Evolutionary conservation across 1,140 invertebrate genomes (phyloP), one percentile per base, ranked within the genome.

Genomic region (Drosophila punjabiensis): DNA sequence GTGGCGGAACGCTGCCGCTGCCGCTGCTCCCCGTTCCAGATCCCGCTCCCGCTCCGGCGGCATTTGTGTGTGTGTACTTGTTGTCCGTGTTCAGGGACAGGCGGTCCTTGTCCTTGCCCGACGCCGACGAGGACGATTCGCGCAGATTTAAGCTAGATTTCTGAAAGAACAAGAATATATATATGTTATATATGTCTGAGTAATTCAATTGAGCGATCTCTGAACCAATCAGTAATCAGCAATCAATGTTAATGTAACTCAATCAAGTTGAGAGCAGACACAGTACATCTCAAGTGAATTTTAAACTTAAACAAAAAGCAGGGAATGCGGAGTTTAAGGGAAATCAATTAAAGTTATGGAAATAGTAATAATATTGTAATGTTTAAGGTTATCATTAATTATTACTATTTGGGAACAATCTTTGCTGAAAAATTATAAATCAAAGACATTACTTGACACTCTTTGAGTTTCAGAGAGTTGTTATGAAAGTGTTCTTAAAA

Each of bases 81-180:
- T 92, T 92, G 82, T 92, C 91, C 11, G 91, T 88, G 69, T 91
- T 92, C 3, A 92, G 77, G 30, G 91, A 92, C 58, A 92, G 80
- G 48, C 91, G 81, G 58, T 92, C 92, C 76, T 79, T 92, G 76
- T 92, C 88, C 74, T 84, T 87, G 48, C 66, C 82, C 32, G 55
- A 39, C 7, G 53, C 14, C 45, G 76, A 68, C 56, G 62, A 63
- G 45, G 81, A 75, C 53, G 86, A 61, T 62, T 92, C 91, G n/a
- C 91, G 89, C 60, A 92, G 87, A 88, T 92, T 92, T 61, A 92
- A 80, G 71, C 91, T 92, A 16, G 91, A 92, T 90, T 92, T 92
- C 91, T 92, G 77, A 9, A 66, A 52, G 11, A 76, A 41, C 0
- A n/a, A 1, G 10, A 24, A 61, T n/a, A 41, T 18, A n/a, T 55